A percentile compares a stretch with the other conserved stretches of the same genome.
These are phyloP conservation scores for Centruroides sculpturatus DNA, from an alignment of 1,140 invertebrate genomes.

Conservation along the genomic window DNA sequence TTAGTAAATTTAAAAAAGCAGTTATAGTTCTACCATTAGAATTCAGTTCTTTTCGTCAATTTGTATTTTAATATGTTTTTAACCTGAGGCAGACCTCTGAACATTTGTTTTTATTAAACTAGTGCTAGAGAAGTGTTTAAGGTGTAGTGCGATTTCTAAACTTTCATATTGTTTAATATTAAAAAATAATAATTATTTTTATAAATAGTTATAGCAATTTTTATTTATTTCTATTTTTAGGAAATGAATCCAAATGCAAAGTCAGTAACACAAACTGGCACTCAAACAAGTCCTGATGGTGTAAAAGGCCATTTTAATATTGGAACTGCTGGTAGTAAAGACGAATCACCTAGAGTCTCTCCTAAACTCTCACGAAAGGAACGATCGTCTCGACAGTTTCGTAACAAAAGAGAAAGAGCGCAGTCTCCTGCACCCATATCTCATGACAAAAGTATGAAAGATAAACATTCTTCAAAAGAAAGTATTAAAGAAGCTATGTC, in stretches of 20 bases:
- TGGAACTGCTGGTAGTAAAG: slow-evolving; percentile 33
- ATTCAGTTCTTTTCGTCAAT: too few species aligned
- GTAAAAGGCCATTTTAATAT: slow-evolving; percentile 43
- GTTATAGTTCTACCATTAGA: too few species aligned
- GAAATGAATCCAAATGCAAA: slow-evolving; percentile 3
- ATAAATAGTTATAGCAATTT: too few species aligned
- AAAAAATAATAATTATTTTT: too few species aligned
- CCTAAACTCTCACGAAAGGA: slow-evolving; percentile 47
- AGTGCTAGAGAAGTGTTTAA: too few species aligned
- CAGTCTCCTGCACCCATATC: slow-evolving; percentile 38
- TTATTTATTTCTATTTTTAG: too few species aligned
- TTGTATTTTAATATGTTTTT: too few species aligned
- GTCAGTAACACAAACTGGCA: slow-evolving; percentile 49
- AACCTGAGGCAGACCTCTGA: too few species aligned
- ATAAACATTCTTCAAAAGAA: slow-evolving; percentile 15
- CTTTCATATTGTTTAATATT: too few species aligned
- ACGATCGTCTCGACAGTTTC: slow-evolving; percentile 29
- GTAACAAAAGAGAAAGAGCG: slow-evolving; percentile 41
- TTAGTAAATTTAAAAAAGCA: too few species aligned
- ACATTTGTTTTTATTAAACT: too few species aligned
- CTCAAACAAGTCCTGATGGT: slow-evolving; percentile 55
- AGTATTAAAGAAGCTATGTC: slow-evolving; percentile 67
- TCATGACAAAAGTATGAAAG: slow-evolving; percentile 6
- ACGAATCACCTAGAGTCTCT: slow-evolving; percentile 41
- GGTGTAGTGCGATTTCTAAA: too few species aligned